phyloP scores from a whole-genome alignment of 1,140 invertebrate genomes.

The Brachionus calyciflorus region DNA sequence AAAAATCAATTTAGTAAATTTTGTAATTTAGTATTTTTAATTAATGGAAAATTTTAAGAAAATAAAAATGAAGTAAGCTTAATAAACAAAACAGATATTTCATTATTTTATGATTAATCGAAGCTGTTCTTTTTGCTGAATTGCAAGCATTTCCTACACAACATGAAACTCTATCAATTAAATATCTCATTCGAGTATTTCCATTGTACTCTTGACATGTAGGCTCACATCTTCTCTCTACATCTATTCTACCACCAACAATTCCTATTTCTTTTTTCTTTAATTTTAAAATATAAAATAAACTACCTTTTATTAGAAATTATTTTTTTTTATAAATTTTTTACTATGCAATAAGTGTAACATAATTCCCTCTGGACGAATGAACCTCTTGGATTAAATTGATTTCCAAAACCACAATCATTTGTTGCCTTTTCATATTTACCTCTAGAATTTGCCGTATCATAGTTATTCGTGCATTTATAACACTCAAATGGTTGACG shows the following conservation, averaged over 20 bases:
- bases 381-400: conserved; percentile 28
- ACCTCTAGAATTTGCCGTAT: not conserved
- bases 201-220: conserved; percentile 46
- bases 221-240: conserved; percentile 42
- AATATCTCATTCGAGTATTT: conserved; percentile 21
- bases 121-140: not conserved
- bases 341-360: conserved; percentile 41
- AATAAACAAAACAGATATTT: not conserved
- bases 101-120: not conserved
- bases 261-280: conserved; percentile 44
- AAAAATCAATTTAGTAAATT: no score
- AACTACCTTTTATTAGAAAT: no score
- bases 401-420: conserved; percentile 16
- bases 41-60: not conserved
- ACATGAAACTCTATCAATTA: conserved; percentile 34
- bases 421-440: conserved; percentile 9
- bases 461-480: conserved; percentile 32
- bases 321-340: not conserved
- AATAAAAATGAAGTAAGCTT: not conserved
- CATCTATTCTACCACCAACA: conserved; percentile 35
- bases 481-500: conserved; percentile 43
- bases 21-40: no score
- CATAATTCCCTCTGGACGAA: conserved; percentile 1
- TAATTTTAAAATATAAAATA: not conserved
- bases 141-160: conserved; percentile 41